phyloP scores from a whole-genome alignment of 2,113 vertebrate genomes.

The Polyodon spathula region DNA sequence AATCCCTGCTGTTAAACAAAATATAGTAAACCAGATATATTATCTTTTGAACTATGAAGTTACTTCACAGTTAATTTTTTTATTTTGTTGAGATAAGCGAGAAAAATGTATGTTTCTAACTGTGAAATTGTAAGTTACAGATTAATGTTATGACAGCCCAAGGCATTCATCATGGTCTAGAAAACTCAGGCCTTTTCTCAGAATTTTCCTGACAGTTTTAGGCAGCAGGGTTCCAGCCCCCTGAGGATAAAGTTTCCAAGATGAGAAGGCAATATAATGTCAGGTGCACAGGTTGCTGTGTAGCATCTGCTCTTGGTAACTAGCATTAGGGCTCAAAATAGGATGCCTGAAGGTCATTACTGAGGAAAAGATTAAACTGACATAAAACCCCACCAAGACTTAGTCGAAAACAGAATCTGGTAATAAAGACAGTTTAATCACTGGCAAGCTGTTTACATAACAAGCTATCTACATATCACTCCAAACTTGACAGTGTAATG shows the following conservation, averaged over 20 bases:
- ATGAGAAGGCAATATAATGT: slow-evolving; percentile 17
- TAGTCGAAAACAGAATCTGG: too few species aligned
- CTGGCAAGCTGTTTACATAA: too few species aligned
- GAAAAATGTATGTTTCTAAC: slow-evolving; percentile 18
- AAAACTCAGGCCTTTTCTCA: slow-evolving; percentile 28
- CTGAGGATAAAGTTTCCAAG: slow-evolving; percentile 18
- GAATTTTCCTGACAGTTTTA: slow-evolving; percentile 28
- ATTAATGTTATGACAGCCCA: slow-evolving; percentile 23
- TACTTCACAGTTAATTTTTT: slow-evolving; percentile 13
- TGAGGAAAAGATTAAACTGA: not conserved
- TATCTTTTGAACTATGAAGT: not conserved
- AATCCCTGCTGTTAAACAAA: not conserved
- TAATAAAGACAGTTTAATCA: too few species aligned
- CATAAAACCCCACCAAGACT: not conserved
- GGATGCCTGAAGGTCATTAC: slow-evolving; percentile 2
- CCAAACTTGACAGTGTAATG: too few species aligned
- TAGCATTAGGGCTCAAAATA: not conserved
- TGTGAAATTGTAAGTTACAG: slow-evolving; percentile 7
- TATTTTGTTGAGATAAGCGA: slow-evolving; percentile 25
- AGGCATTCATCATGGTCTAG: slow-evolving; percentile 28
- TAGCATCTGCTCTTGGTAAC: slow-evolving; percentile 33
- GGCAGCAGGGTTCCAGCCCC: slow-evolving; percentile 22
- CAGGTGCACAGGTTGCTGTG: slow-evolving; percentile 9
- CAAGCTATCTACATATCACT: too few species aligned
- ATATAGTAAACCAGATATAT: not conserved